phyloP scores from a whole-genome alignment of 2,888 invertebrate species.

The Allygus modestus region DNA sequence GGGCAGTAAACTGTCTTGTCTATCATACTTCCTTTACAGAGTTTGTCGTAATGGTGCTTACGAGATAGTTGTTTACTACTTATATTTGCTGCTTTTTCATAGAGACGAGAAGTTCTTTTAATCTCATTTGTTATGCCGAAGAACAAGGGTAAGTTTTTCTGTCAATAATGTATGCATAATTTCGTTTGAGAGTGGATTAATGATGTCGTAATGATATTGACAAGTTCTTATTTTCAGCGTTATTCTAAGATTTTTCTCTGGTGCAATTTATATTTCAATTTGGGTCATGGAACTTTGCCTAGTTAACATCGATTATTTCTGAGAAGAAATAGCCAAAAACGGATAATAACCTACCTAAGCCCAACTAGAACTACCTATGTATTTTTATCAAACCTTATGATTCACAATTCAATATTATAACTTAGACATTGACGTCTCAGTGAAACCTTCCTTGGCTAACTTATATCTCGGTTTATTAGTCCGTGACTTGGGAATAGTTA shows the following conservation, averaged over 20 bases:
- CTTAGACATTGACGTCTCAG: too few species aligned
- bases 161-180: slow-evolving; percentile 5
- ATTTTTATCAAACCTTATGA: too few species aligned
- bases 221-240: not conserved
- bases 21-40: slow-evolving; percentile 39
- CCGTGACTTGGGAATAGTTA: too few species aligned
- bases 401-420: too few species aligned
- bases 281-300: too few species aligned
- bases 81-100: slow-evolving; percentile 9
- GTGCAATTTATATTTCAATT: too few species aligned
- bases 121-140: slow-evolving; percentile 76
- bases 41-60: slow-evolving; percentile 56
- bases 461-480: too few species aligned
- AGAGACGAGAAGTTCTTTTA: slow-evolving; percentile 51
- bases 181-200: not conserved
- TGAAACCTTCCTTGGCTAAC: too few species aligned
- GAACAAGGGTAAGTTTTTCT: slow-evolving; percentile 77
- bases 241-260: not conserved
- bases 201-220: not conserved
- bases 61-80: slow-evolving; percentile 37
- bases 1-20: not conserved
- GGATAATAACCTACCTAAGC: too few species aligned
- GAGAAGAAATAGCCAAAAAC: too few species aligned
- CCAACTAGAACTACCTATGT: too few species aligned
- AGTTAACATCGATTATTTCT: too few species aligned